Conservation (phyloP, 2,888 invertebrate species). For the Choreutis nemorana region DNA sequence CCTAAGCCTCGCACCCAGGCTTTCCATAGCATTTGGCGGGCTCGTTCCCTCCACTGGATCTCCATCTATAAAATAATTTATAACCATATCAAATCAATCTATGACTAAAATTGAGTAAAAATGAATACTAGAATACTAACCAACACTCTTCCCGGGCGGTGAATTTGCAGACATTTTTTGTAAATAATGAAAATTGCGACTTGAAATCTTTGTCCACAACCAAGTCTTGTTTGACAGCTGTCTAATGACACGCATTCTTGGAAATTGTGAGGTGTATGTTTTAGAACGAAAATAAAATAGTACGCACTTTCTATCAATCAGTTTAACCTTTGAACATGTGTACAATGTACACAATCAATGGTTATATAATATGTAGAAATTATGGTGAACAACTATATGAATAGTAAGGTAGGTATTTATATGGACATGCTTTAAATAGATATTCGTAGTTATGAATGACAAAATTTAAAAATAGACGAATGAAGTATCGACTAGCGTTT, state of each 20-base stretch:
- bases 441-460: too few relatives aligned
- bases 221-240: slow-evolving; percentile 42
- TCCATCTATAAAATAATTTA: slow-evolving; percentile 23
- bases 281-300: slow-evolving; percentile 4
- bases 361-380: too few relatives aligned
- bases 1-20: slow-evolving; percentile 34
- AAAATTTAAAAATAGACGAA: too few relatives aligned
- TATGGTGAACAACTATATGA: too few relatives aligned
- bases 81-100: background rate
- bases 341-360: too few relatives aligned
- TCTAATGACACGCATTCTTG: slow-evolving; percentile 31
- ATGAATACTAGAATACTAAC: slow-evolving; percentile 26
- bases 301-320: too few relatives aligned
- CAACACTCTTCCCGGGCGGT: slow-evolving; percentile 49
- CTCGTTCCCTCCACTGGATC: slow-evolving; percentile 25
- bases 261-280: slow-evolving; percentile 12
- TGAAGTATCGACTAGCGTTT: too few relatives aligned
- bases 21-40: slow-evolving; percentile 49
- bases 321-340: too few relatives aligned
- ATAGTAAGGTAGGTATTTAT: too few relatives aligned
- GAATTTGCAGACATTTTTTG: slow-evolving; percentile 55
- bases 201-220: slow-evolving; percentile 42
- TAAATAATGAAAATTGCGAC: slow-evolving; percentile 44
- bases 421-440: too few relatives aligned
- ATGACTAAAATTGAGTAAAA: background rate